Percentiles rank a stretch among this genome's conserved stretches.
Conservation (phyloP, 2,113 vertebrate genomes). For the Tricholaema leucomelas region DNA sequence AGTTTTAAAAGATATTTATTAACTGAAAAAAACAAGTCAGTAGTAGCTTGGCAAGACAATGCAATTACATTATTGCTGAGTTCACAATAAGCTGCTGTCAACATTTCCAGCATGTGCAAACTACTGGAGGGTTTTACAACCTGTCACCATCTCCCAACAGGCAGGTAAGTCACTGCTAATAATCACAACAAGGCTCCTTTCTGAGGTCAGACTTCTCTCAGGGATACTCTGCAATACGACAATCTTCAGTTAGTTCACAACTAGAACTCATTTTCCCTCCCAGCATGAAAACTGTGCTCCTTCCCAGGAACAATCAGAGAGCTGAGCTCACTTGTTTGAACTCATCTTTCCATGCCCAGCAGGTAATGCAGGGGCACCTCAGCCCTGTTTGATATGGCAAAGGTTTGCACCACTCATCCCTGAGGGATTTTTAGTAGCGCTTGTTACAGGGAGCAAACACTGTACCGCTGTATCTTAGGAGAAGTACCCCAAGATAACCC, state of each 20-base stretch:
- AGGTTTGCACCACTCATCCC: neutral
- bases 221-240: neutral
- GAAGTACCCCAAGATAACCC: neutral
- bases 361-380: neutral
- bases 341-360: neutral
- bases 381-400: neutral
- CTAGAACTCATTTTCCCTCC: neutral
- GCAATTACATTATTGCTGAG: neutral
- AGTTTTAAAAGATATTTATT: neutral
- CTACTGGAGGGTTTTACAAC: slow-evolving; percentile 16
- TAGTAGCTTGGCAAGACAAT: neutral
- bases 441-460: neutral
- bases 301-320: neutral
- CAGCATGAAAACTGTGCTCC: neutral
- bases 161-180: neutral
- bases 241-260: neutral
- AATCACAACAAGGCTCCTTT: slow-evolving; percentile 25
- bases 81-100: slow-evolving; percentile 33
- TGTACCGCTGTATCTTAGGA: neutral
- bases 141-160: slow-evolving; percentile 21
- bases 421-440: neutral
- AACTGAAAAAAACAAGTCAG: neutral
- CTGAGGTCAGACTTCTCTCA: neutral
- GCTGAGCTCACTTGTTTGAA: neutral
- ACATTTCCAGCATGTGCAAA: neutral